Evolutionary conservation across 2,888 invertebrate genomes (phyloP).

Genomic region (Coleophora flavipennella): DNA sequence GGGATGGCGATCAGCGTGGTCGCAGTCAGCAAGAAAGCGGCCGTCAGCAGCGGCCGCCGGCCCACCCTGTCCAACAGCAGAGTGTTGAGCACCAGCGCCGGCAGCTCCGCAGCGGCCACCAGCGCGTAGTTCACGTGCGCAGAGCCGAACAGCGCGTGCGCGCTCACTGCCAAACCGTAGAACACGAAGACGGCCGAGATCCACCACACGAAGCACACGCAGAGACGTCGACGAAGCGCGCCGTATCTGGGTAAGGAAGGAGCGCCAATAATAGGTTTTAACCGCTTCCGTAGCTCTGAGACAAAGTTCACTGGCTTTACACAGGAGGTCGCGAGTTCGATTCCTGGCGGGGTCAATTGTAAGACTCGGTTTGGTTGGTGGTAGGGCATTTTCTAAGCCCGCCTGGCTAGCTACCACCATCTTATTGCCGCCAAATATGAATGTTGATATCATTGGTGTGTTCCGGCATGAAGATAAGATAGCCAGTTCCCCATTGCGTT

Average conservation of each 20-base stretch:
- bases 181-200: slow-evolving; percentile 59
- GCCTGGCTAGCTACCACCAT: too few species aligned
- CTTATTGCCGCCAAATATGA: too few species aligned
- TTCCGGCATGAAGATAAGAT: too few species aligned
- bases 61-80: slow-evolving; percentile 55
- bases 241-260: slow-evolving; percentile 31
- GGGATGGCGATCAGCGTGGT: slow-evolving; percentile 42
- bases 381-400: too few species aligned
- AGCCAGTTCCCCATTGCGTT: too few species aligned
- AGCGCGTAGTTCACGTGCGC: slow-evolving; percentile 53
- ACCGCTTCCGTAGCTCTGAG: too few species aligned
- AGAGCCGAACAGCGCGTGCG: slow-evolving; percentile 49
- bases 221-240: slow-evolving; percentile 46
- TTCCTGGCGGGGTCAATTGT: too few species aligned
- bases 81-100: slow-evolving; percentile 51
- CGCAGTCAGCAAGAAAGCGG: slow-evolving; percentile 50
- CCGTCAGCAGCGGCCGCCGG: slow-evolving; percentile 49
- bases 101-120: slow-evolving; percentile 53
- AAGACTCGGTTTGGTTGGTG: too few species aligned
- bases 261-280: too few species aligned
- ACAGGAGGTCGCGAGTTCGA: too few species aligned
- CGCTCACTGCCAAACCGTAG: slow-evolving; percentile 58
- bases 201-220: slow-evolving; percentile 61
- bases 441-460: too few species aligned
- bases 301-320: too few species aligned